These are phyloP conservation scores for Formica exsecta DNA, from an alignment of 1,140 invertebrate genomes.

Conservation along the genomic window DNA sequence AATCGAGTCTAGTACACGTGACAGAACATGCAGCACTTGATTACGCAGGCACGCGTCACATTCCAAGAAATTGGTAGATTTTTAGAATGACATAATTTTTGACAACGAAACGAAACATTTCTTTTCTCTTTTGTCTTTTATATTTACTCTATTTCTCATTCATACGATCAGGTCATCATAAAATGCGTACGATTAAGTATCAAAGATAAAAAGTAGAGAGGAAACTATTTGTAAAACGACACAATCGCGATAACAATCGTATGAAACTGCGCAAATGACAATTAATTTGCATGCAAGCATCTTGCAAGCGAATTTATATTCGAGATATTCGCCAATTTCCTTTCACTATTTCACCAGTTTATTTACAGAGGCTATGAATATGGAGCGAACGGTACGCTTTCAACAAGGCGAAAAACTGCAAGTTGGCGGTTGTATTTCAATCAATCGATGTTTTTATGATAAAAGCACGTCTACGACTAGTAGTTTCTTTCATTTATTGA, in stretches of 20 bases:
- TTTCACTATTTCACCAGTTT: constrained; percentile 67
- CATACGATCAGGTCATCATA: background rate
- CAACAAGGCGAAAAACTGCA: constrained; percentile 62
- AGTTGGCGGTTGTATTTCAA: constrained; percentile 67
- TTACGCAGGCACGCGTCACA: too few species aligned
- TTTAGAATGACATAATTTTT: constrained; percentile 33
- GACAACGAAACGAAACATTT: constrained; percentile 45
- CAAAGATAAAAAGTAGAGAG: background rate
- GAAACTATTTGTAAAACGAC: background rate
- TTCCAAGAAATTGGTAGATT: background rate
- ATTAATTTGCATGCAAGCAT: constrained; percentile 6
- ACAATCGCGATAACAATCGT: background rate
- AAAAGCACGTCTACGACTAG: constrained; percentile 60
- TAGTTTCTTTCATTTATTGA: constrained; percentile 62
- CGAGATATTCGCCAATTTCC: constrained; percentile 63
- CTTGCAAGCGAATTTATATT: constrained; percentile 27
- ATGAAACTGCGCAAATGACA: too few species aligned
- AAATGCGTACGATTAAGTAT: background rate
- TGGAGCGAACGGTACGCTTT: constrained; percentile 53
- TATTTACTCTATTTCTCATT: constrained; percentile 8
- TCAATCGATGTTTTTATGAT: constrained; percentile 48
- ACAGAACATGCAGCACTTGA: too few species aligned
- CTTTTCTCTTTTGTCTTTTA: too few species aligned
- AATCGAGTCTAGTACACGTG: background rate
- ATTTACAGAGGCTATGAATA: constrained; percentile 45